Base-by-base conservation (phyloP, 2,113 vertebrate genomes). In the Sebastes fasciatus region DNA sequence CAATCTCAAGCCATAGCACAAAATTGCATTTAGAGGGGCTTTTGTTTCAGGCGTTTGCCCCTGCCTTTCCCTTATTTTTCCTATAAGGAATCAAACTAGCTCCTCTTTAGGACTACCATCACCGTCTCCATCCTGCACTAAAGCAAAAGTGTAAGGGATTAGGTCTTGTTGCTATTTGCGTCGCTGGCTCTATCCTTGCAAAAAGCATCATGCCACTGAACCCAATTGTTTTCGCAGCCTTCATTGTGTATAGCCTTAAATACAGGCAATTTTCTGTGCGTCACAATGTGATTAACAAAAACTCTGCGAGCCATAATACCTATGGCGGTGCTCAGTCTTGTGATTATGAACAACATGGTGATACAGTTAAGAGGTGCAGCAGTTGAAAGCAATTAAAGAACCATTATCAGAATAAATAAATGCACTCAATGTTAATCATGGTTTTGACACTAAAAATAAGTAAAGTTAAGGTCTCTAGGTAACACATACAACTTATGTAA, bases 401-500 rank as follows among this genome's bases (percentile, higher is more conserved):
- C 4, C 17, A 21, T 40, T 42, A 74, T 42, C n/a, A 78, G 16
- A 68, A 57, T 49, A 83, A 85, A 88, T 52, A 66, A 75, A 80
- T 42, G 21, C 21, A n/a, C 40, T 70, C n/a, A 57, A 26, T 66
- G 58, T 68, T 83, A 46, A 65, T 23, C 13, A 23, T 77, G 58
- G 42, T 34, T 70, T 45, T 65, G 76, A 85, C 52, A 63, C 43
- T 16, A 42, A 75, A 12, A 74, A n/a, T 68, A 70, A 69, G 62
- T 54, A 65, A 34, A 65, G 4, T 55, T 43, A 40, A 21, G 5
- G 82, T 89, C 88, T 88, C 86, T 77, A 52, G 26, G 90, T 77
- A 81, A 92, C 92, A 77, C 16, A 62, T 73, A 21, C 40, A 87
- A 79, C 55, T 63, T 42, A 7, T 45, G 26, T 19, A 67, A 77